phyloP scores from a whole-genome alignment of 2,888 invertebrate genomes.

The Leptogaster cylindrica region DNA sequence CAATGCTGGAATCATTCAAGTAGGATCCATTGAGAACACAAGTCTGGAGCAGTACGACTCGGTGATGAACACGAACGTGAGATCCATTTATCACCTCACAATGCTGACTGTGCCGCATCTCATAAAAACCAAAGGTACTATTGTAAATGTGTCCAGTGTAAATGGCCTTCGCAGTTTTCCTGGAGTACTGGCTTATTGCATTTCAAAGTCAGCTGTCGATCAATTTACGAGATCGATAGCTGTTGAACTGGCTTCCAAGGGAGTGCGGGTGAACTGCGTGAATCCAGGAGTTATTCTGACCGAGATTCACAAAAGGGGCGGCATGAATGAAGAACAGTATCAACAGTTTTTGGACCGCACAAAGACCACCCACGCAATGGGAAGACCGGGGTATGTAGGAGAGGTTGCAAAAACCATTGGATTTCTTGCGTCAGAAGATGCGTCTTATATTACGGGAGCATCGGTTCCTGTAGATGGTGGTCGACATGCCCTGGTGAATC shows the following conservation, averaged over 20 bases:
- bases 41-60: conserved; percentile 86
- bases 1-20: conserved; percentile 85
- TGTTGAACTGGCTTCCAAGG: conserved; percentile 80
- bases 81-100: conserved; percentile 81
- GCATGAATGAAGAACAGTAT: conserved; percentile 84
- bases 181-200: conserved; percentile 86
- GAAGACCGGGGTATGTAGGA: conserved; percentile 81
- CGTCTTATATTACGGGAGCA: conserved; percentile 90
- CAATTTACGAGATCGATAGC: conserved; percentile 94
- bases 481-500: conserved; percentile 76
- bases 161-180: conserved; percentile 90
- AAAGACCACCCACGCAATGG: conserved; percentile 89
- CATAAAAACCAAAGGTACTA: conserved; percentile 81
- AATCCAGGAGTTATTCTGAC: conserved; percentile 91
- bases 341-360: conserved; percentile 81
- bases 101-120: conserved; percentile 88
- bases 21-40: conserved; percentile 85
- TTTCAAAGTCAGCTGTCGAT: conserved; percentile 93
- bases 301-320: conserved; percentile 84
- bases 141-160: conserved; percentile 95
- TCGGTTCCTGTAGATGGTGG: conserved; percentile 94
- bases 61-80: conserved; percentile 87
- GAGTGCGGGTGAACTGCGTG: conserved; percentile 88
- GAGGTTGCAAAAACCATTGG: conserved; percentile 91
- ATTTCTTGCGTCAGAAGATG: conserved; percentile 86